Base-by-base conservation (phyloP, 2,888 invertebrate genomes). In the Arge pagana region DNA sequence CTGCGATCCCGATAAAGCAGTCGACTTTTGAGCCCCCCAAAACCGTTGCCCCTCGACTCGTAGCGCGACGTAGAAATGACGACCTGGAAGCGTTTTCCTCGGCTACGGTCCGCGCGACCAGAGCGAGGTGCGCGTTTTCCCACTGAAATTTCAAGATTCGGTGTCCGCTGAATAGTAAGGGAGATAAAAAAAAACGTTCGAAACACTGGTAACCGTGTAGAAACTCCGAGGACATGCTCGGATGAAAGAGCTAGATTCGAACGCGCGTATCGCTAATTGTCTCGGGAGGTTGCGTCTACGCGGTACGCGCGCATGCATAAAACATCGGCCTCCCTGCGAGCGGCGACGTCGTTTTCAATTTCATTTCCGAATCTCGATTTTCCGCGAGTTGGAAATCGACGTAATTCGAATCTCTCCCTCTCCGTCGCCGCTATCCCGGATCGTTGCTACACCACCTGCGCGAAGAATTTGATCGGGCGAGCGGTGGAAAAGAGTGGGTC, bases 201-300 rank as follows among this genome's bases (percentile, higher is more conserved):
- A n/a, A n/a, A n/a, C n/a, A n/a, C n/a, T n/a, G n/a, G n/a, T n/a
- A n/a, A n/a, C n/a, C n/a, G n/a, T n/a, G n/a, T n/a, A n/a, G n/a
- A n/a, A 26, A 26, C 18, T n/a, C n/a, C 4, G 39, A 24, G 19
- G 24, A 40, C 26, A 40, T 19, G 11, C 13, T 30, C 15, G 42
- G 42, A 42, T 31, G 31, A 42, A 42, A 42, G 42, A 42, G 30
- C 19, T 30, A 42, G 42, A 42, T 41, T 28, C 41, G 18, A 15
- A 10, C 2, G 28, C n/a, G 8, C n/a, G 41, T 42, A 30, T 39
- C 21, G n/a, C 11, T 30, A 19, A 42, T 30, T 28, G 31, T 42
- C n/a, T 42, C 21, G 31, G 28, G 19, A 42, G 28, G 19, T n/a
- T 26, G n/a, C n/a, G n/a, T 26, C n/a, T n/a, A 26, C 4, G 28